Conservation (phyloP, 2,888 invertebrate genomes). For the Elmis aenea region DNA sequence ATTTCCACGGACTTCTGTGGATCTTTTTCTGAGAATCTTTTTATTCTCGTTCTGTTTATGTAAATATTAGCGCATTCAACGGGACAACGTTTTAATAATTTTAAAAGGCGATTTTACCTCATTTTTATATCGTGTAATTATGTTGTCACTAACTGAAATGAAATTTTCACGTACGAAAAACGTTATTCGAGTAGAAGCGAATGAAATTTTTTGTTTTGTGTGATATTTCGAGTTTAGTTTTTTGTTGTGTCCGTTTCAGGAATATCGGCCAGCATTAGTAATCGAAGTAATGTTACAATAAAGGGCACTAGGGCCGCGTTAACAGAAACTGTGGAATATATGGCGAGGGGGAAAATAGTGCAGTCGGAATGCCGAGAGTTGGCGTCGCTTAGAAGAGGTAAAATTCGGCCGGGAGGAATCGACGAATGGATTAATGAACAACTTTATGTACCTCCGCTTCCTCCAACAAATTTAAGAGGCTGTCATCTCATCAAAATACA, state of each 20-base stretch:
- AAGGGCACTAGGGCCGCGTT: slow-evolving; percentile 81
- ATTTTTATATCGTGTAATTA: too few species aligned
- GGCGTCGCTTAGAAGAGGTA: slow-evolving; percentile 72
- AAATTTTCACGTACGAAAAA: too few species aligned
- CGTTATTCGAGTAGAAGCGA: too few species aligned
- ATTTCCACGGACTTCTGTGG: too few species aligned
- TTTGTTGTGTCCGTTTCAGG: slow-evolving; percentile 32
- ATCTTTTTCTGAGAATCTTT: too few species aligned
- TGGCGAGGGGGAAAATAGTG: slow-evolving; percentile 78
- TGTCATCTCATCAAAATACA: slow-evolving; percentile 91
- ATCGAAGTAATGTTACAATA: slow-evolving; percentile 80
- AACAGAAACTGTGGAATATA: slow-evolving; percentile 84
- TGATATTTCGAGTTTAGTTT: too few species aligned
- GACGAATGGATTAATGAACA: slow-evolving; percentile 86
- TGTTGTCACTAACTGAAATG: too few species aligned
- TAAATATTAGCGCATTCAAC: too few species aligned
- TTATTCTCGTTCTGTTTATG: too few species aligned
- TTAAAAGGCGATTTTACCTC: too few species aligned
- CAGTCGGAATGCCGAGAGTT: slow-evolving; percentile 84
- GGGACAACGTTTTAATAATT: too few species aligned
- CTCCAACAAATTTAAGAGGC: slow-evolving; percentile 89
- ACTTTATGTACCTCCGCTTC: slow-evolving; percentile 87
- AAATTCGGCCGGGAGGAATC: slow-evolving; percentile 73
- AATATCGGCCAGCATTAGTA: slow-evolving; percentile 76
- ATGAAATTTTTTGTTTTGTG: too few species aligned